These are phyloP conservation scores for Perodicticus potto DNA, from an alignment of 2,797 vertebrate genomes.

Conservation along the genomic window DNA sequence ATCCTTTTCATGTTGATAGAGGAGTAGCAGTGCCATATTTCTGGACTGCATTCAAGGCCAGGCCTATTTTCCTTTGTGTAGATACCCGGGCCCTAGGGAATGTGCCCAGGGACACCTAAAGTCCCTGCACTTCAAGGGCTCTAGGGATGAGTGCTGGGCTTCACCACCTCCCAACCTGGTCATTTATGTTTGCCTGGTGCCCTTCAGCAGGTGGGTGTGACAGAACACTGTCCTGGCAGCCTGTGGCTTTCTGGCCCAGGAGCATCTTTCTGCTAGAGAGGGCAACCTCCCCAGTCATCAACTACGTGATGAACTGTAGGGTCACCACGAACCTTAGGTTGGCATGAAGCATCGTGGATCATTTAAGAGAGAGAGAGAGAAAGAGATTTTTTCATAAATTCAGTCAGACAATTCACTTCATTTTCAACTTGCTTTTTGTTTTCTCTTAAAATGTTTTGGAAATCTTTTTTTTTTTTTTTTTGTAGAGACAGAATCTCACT, in stretches of 20 bases:
- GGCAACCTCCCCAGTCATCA: background rate
- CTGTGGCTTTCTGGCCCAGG: background rate
- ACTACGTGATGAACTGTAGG: background rate
- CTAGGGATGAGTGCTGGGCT: background rate
- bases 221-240: background rate
- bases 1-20: background rate
- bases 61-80: background rate
- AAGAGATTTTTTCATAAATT: background rate
- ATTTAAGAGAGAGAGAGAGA: background rate
- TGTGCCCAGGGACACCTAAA: too few relatives aligned
- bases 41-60: background rate
- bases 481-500: too few relatives aligned
- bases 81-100: background rate
- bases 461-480: background rate
- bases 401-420: background rate
- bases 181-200: rapidly evolving
- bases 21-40: background rate
- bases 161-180: background rate
- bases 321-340: background rate
- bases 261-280: background rate
- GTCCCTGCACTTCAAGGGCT: background rate
- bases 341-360: too few relatives aligned
- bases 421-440: background rate
- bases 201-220: too few relatives aligned
- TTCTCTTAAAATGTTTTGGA: background rate